Conservation (phyloP, 2,113 vertebrate genomes). For the Lagopus muta region DNA sequence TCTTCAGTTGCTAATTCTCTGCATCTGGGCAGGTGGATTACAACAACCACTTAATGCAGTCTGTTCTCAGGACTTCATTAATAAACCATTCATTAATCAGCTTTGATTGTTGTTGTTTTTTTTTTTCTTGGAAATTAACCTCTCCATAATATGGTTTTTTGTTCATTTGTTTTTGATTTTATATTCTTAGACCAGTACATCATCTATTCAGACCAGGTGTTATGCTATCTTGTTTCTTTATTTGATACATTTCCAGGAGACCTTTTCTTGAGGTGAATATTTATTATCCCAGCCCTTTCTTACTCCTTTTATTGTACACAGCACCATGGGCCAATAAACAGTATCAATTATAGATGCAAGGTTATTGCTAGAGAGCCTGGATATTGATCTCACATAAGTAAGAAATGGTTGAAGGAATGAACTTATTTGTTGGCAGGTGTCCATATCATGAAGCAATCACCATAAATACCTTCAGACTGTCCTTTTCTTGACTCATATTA, state of each 20-base stretch:
- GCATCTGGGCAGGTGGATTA: not conserved
- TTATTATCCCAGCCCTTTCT: constrained; percentile 16
- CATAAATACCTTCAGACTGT: constrained; percentile 42
- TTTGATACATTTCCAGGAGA: constrained; percentile 8
- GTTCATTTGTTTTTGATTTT: not conserved
- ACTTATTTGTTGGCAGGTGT: constrained; percentile 65
- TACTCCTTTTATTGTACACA: constrained; percentile 37
- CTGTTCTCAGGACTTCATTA: not conserved
- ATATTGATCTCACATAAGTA: constrained; percentile 60
- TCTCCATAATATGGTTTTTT: not conserved
- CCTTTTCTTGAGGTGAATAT: constrained; percentile 18
- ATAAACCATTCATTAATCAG: not conserved
- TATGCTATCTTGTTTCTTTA: not conserved
- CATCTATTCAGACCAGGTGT: not conserved
- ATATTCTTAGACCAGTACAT: not conserved
- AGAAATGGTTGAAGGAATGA: constrained; percentile 58
- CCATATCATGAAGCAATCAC: constrained; percentile 62
- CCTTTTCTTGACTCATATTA: constrained; percentile 42
- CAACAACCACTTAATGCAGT: not conserved
- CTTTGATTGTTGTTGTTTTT: not conserved
- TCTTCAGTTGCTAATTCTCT: not conserved
- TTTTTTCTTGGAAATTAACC: not conserved
- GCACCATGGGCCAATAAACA: constrained; percentile 45
- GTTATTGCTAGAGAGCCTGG: constrained; percentile 59
- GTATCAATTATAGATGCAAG: constrained; percentile 67